Evolutionary conservation across 1,140 invertebrate species (phyloP).

Genomic region (Zaprionus ornatus): DNA sequence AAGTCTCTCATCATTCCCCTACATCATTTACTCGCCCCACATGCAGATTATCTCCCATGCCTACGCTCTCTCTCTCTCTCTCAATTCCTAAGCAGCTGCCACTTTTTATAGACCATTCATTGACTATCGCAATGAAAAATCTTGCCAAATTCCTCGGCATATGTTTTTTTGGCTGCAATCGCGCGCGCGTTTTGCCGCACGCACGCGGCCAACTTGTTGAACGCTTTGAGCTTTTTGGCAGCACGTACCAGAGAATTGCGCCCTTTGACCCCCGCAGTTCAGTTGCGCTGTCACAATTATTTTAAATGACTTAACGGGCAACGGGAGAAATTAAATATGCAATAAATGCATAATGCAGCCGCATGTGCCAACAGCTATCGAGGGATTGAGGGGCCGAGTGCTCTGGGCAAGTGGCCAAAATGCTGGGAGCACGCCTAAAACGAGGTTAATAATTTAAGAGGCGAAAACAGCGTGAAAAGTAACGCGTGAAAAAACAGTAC

Average conservation of each 20-base stretch:
- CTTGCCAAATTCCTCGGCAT: constrained; percentile 32
- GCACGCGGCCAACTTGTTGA: constrained; percentile 59
- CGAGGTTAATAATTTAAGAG: constrained; percentile 55
- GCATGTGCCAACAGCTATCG: constrained; percentile 50
- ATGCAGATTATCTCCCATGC: neutral
- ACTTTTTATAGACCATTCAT: constrained; percentile 18
- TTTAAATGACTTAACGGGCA: constrained; percentile 72
- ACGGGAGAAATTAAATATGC: constrained; percentile 71
- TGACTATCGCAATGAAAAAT: constrained; percentile 4
- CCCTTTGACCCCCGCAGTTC: neutral
- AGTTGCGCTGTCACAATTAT: constrained; percentile 61
- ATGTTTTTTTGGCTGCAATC: constrained; percentile 1
- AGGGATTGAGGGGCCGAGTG: neutral
- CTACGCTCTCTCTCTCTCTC: neutral
- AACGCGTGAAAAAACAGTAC: constrained; percentile 14
- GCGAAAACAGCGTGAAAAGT: constrained; percentile 18
- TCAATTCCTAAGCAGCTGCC: neutral
- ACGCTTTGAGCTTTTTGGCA: neutral
- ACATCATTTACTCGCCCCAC: neutral
- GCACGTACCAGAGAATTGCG: neutral
- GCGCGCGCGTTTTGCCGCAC: neutral
- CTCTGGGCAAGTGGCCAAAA: constrained; percentile 62
- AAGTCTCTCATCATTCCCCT: no score
- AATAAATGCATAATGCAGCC: constrained; percentile 71
- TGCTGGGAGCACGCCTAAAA: constrained; percentile 34